Evolutionary conservation across 2,888 invertebrate species (phyloP).

Genomic region (Ceriagrion tenellum): DNA sequence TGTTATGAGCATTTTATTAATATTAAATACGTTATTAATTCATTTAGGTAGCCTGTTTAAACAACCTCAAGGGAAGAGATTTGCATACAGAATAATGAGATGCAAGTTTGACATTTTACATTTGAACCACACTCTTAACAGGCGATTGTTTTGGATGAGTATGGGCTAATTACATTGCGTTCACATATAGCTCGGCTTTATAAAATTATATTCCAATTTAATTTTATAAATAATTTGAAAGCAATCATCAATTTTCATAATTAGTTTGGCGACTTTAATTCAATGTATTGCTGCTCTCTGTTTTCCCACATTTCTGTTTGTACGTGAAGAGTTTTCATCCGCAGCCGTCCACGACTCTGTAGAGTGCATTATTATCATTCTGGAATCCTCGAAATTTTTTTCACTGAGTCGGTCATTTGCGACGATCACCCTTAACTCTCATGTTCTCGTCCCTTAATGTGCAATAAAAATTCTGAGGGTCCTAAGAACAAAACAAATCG

Average conservation of each 20-base stretch:
- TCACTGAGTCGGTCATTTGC: background rate
- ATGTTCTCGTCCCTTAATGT: too few species aligned
- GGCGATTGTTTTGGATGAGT: background rate
- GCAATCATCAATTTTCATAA: background rate
- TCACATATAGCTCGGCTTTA: background rate
- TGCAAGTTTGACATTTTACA: background rate
- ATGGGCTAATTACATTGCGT: background rate
- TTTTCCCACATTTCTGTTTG: background rate
- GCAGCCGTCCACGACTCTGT: background rate
- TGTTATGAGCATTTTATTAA: background rate
- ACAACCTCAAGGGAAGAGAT: background rate
- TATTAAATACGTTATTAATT: slow-evolving; percentile 2
- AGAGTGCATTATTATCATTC: background rate
- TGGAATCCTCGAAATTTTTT: background rate
- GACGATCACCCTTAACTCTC: background rate
- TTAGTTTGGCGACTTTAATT: background rate
- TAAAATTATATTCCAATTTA: background rate
- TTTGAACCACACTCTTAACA: background rate
- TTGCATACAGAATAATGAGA: background rate
- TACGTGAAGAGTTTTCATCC: background rate
- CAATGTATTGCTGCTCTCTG: background rate
- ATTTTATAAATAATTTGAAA: background rate
- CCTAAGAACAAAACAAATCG: background rate
- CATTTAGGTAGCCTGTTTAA: background rate
- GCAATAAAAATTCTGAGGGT: too few species aligned